Conservation (phyloP, 2,888 invertebrate genomes). For the Rosalia funebris region DNA sequence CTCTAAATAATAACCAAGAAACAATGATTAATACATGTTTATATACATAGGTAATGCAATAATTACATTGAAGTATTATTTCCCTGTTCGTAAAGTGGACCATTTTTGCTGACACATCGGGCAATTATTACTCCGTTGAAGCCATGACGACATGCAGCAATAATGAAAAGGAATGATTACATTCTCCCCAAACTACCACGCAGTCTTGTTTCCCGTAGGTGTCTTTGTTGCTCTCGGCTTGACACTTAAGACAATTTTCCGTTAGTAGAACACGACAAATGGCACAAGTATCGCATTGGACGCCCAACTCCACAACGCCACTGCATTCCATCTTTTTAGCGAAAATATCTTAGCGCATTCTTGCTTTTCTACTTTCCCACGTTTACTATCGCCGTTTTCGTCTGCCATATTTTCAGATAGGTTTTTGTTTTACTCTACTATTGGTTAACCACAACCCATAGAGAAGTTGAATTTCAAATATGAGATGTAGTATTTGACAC, state of each 20-base stretch:
- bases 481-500: too few relatives aligned
- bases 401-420: too few relatives aligned
- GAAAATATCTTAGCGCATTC: constrained; percentile 92
- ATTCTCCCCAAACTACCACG: constrained; percentile 99
- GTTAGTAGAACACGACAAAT: constrained; percentile 96
- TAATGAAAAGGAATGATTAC: constrained; percentile 99
- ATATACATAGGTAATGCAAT: too few relatives aligned
- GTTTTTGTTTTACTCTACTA: too few relatives aligned
- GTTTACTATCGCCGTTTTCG: constrained; percentile 69
- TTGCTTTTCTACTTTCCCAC: constrained; percentile 73
- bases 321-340: constrained; percentile 98
- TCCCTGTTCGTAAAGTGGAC: constrained; percentile 97
- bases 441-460: too few relatives aligned
- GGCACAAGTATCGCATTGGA: constrained; percentile 98
- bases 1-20: too few relatives aligned
- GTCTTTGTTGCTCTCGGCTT: constrained; percentile 91
- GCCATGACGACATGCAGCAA: constrained; percentile 98
- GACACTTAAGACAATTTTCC: constrained; percentile 97
- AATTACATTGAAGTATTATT: constrained; percentile 66
- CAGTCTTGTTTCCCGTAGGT: constrained; percentile 93
- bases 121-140: constrained; percentile 95
- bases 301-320: constrained; percentile 99
- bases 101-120: constrained; percentile 98
- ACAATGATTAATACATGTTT: too few relatives aligned
- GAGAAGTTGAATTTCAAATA: too few relatives aligned